Percentiles rank a stretch among this genome's conserved stretches.
phyloP scores from a whole-genome alignment of 2,888 invertebrate genomes.

The Scaeva pyrastri region DNA sequence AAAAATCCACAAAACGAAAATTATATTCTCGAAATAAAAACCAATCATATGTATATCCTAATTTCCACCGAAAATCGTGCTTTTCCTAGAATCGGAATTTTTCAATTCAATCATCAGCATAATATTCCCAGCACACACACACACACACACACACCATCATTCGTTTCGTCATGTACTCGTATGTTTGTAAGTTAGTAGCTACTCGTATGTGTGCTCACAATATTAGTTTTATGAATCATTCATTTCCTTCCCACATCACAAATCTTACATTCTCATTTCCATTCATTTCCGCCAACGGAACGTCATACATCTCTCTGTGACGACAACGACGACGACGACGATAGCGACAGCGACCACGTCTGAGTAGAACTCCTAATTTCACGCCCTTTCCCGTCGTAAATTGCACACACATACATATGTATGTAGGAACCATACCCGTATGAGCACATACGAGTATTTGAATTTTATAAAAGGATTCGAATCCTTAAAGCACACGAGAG shows the following conservation, averaged over 20 bases:
- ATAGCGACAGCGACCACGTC: conserved; percentile 12
- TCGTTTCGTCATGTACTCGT: background rate
- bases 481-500: conserved; percentile 3
- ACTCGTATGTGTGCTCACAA: conserved; percentile 28
- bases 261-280: conserved; percentile 73
- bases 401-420: conserved; percentile 41
- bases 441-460: background rate
- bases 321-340: background rate
- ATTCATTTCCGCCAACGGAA: conserved; percentile 67
- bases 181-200: background rate
- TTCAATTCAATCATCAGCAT: conserved; percentile 6
- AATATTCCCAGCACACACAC: background rate
- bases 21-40: background rate
- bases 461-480: conserved; percentile 13
- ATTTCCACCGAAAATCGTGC: background rate
- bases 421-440: no score
- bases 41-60: background rate
- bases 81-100: background rate
- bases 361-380: conserved; percentile 70
- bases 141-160: background rate
- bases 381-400: conserved; percentile 73
- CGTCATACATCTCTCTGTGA: conserved; percentile 42
- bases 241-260: conserved; percentile 70
- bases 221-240: conserved; percentile 74
- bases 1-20: background rate